Evolutionary conservation across 2,797 vertebrate species (phyloP), one percentile per base, ranked within the genome.

Genomic region (Naso thynnoides): DNA sequence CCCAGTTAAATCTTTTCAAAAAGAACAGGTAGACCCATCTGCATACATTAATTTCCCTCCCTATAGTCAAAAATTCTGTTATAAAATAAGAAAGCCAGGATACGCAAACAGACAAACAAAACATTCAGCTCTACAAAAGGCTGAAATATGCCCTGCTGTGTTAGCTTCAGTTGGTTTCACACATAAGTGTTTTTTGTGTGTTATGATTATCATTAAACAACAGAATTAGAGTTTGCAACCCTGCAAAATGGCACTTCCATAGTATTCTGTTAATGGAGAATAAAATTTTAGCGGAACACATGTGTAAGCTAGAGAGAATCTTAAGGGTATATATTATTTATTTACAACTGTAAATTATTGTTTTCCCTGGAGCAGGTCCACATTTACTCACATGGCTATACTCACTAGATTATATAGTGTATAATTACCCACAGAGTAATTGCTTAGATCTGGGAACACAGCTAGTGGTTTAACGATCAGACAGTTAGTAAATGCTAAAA

Each of bases 1-100:
- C 41, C 26, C 15, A n/a, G 24, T 47, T 42, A 42, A 65, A 50
- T 64, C 29, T 11, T 65, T 39, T 57, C n/a, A 31, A 71, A 60
- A 66, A 4, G 15, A 67, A 41, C 21, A 42, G 26, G 13, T 18
- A 52, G 42, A 13, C 27, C 6, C 3, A 61, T 41, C 18, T 27
- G 27, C 5, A 48, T 44, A 50, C 36, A 65, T 74, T 10, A 4
- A 27, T 5, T 15, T 42, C 3, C 10, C 14, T n/a, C n/a, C n/a
- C n/a, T n/a, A n/a, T n/a, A n/a, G n/a, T n/a, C n/a, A n/a, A n/a
- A n/a, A 26, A n/a, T 63, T 62, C 26, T 62, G 15, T 50, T 31
- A 11, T 14, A 14, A 29, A 53, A 38, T 7, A n/a, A 27, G 26
- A 13, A n/a, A n/a, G n/a, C n/a, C n/a, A n/a, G n/a, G n/a, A n/a